These are phyloP conservation scores for Manacus vitellinus DNA, from an alignment of 2,113 vertebrate species.

Conservation along the genomic window DNA sequence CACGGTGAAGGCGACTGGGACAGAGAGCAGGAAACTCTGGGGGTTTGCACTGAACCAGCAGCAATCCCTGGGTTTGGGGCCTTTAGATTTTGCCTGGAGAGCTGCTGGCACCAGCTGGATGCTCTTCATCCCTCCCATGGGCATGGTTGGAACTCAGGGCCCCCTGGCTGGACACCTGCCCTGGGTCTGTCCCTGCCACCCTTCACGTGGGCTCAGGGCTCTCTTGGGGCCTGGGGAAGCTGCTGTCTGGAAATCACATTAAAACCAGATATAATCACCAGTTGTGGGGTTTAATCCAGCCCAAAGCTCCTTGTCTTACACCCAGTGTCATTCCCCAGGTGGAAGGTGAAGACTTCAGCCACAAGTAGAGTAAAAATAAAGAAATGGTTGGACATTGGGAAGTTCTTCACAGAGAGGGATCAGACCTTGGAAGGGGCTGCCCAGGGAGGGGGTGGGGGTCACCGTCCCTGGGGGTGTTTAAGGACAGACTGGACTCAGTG, in stretches of 20 bases:
- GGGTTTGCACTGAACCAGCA: not conserved
- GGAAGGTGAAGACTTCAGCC: not conserved
- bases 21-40: not conserved
- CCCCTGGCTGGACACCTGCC: accelerated
- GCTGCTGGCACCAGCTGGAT: accelerated
- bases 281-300: not conserved
- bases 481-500: not conserved
- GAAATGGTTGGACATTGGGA: too few relatives aligned
- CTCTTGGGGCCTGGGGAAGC: too few relatives aligned
- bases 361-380: too few relatives aligned
- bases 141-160: accelerated
- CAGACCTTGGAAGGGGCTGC: too few relatives aligned
- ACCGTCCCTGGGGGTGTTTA: not conserved
- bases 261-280: not conserved
- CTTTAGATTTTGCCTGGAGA: not conserved
- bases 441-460: not conserved
- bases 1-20: accelerated
- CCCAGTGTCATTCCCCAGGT: not conserved
- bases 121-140: too few relatives aligned
- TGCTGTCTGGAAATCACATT: not conserved
- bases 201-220: too few relatives aligned
- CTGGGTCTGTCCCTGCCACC: too few relatives aligned
- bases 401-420: too few relatives aligned
- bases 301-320: not conserved
- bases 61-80: not conserved